phyloP scores from a whole-genome alignment of 2,113 vertebrate species.

The Chrysochloris asiatica region DNA sequence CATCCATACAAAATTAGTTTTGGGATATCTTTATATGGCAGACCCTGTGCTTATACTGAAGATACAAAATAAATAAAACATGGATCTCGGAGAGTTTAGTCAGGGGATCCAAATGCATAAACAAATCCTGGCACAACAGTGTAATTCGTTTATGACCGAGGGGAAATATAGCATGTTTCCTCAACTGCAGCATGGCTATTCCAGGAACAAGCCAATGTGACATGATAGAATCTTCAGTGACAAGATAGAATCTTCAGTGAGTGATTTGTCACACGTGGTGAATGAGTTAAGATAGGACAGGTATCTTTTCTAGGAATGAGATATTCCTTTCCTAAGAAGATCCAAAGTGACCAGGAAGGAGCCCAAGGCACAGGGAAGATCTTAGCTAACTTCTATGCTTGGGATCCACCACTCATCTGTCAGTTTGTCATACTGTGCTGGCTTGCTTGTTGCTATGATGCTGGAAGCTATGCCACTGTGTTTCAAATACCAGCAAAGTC shows the following conservation, averaged over 20 bases:
- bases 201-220: neutral
- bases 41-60: neutral
- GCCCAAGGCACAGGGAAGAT: neutral
- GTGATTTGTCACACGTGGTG: neutral
- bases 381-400: too few species aligned
- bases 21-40: neutral
- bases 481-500: too few species aligned
- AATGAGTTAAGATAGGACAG: neutral
- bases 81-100: neutral
- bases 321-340: neutral
- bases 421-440: too few species aligned
- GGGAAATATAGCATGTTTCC: neutral
- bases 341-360: neutral
- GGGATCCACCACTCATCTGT: too few species aligned
- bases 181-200: neutral
- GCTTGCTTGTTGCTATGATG: too few species aligned
- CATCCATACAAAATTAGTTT: conserved; percentile 1
- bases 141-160: neutral
- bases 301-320: neutral
- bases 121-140: neutral
- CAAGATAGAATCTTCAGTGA: neutral
- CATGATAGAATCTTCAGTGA: neutral
- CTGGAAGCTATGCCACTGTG: too few species aligned
- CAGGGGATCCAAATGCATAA: neutral
- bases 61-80: neutral